phyloP scores from a whole-genome alignment of 2,888 invertebrate genomes.

The Margaritifera margaritifera region DNA sequence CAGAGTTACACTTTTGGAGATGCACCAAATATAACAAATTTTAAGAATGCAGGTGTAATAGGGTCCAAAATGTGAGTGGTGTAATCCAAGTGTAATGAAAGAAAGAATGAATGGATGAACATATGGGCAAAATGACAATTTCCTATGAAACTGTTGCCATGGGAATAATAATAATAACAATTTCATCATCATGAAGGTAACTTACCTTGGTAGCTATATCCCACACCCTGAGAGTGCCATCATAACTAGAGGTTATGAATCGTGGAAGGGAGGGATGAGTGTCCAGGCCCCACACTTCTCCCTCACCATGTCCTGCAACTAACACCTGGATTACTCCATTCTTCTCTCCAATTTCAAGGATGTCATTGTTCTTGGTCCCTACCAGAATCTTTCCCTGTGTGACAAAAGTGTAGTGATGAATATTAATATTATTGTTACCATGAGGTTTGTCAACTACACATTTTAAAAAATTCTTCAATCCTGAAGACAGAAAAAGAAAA shows the following conservation, averaged over 20 bases:
- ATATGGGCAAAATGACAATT: too few relatives aligned
- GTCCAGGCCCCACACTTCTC: constrained; percentile 72
- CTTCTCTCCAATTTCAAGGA: constrained; percentile 71
- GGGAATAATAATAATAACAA: not conserved
- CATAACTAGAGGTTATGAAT: constrained; percentile 71
- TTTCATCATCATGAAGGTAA: too few relatives aligned
- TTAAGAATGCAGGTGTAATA: too few relatives aligned
- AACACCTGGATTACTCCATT: constrained; percentile 59
- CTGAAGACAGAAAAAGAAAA: not conserved
- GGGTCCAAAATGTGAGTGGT: too few relatives aligned
- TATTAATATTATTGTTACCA: not conserved
- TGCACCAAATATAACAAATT: too few relatives aligned
- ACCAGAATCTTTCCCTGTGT: constrained; percentile 70
- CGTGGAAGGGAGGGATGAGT: constrained; percentile 64
- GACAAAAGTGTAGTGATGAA: not conserved
- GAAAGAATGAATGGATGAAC: too few relatives aligned
- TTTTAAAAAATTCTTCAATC: too few relatives aligned
- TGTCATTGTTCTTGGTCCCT: constrained; percentile 70
- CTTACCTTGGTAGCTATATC: constrained; percentile 67
- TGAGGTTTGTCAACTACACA: not conserved
- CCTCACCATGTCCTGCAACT: constrained; percentile 70
- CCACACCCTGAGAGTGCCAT: constrained; percentile 71
- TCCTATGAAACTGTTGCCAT: not conserved
- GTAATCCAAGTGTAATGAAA: too few relatives aligned
- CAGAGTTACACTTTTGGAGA: too few relatives aligned